A percentile compares a stretch with the other conserved stretches of the same genome.
Evolutionary conservation across 2,797 vertebrate genomes (phyloP).

Genomic region (Sebastes minor): DNA sequence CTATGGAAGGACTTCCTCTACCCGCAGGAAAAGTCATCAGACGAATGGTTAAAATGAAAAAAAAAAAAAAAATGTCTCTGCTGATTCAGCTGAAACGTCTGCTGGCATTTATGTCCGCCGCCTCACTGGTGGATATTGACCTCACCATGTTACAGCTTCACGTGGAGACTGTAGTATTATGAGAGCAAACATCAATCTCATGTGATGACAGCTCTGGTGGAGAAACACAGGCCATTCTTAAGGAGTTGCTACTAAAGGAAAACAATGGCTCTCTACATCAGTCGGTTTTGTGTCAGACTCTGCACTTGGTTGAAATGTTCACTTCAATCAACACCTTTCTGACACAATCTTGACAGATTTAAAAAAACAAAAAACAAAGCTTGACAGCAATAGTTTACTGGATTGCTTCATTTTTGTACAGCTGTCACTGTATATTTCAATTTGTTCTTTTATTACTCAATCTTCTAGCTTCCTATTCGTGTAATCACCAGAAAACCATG

Average conservation of each 20-base stretch:
- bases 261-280: not conserved
- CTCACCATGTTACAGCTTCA: conserved; percentile 41
- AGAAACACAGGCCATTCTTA: conserved; percentile 23
- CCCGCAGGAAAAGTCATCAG: conserved; percentile 5
- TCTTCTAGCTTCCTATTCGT: not conserved
- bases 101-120: not conserved
- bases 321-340: not conserved
- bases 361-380: not conserved
- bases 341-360: not conserved
- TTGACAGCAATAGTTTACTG: not conserved
- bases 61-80: conserved; percentile 1
- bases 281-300: not conserved
- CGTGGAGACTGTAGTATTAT: conserved; percentile 41
- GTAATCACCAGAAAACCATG: not conserved
- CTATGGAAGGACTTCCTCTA: not conserved
- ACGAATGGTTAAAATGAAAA: not conserved
- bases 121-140: conserved; percentile 53
- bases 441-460: not conserved
- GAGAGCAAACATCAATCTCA: conserved; percentile 54
- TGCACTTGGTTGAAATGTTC: not conserved
- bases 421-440: not conserved
- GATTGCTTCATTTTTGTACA: not conserved
- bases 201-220: conserved; percentile 47
- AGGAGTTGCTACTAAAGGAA: not conserved
- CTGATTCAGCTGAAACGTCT: conserved; percentile 49